Evolutionary conservation across 2,888 invertebrate genomes (phyloP).

Genomic region (Homarus gammarus): DNA sequence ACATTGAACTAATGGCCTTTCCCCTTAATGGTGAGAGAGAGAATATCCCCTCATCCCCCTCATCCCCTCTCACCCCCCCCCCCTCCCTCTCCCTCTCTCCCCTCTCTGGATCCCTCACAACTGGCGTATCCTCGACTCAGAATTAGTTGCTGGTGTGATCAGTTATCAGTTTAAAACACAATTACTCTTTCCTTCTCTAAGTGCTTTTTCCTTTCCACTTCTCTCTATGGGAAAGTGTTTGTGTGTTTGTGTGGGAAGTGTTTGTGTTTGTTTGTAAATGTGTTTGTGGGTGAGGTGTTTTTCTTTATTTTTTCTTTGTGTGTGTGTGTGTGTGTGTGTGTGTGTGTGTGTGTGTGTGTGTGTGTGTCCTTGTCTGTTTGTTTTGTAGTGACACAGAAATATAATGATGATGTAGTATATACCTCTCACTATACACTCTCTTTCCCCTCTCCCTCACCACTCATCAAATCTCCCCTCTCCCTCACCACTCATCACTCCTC

Average conservation of each 20-base stretch:
- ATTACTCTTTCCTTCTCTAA: slow-evolving; percentile 14
- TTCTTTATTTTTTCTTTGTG: background rate
- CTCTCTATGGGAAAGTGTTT: no score
- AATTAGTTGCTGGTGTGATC: slow-evolving; percentile 32
- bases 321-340: no score
- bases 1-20: slow-evolving; percentile 65
- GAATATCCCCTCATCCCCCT: background rate
- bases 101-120: slow-evolving; percentile 12
- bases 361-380: background rate
- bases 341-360: background rate
- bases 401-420: no score
- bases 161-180: slow-evolving; percentile 31
- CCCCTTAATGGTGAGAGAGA: slow-evolving; percentile 54
- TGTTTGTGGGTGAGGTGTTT: background rate
- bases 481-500: background rate
- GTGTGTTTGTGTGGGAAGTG: no score
- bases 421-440: no score
- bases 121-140: slow-evolving; percentile 15
- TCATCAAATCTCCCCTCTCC: no score
- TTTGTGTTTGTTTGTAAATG: background rate
- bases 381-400: no score
- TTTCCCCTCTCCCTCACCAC: no score
- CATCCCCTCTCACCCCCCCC: background rate
- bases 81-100: background rate
- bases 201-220: background rate